Base-by-base conservation (phyloP, 2,888 invertebrate species). In the Cheilosia variabilis region DNA sequence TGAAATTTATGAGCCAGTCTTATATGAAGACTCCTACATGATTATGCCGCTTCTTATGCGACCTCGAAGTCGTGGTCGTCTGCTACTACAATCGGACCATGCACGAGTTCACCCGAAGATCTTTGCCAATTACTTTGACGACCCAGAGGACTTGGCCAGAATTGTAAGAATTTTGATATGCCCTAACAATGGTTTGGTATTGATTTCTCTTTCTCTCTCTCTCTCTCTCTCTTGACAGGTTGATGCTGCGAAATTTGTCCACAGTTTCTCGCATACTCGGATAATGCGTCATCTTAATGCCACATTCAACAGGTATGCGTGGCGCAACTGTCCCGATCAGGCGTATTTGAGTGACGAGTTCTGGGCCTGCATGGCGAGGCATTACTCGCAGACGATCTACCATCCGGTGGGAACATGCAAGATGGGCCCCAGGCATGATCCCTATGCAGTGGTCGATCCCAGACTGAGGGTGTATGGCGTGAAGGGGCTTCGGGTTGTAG, bases 381-480 rank as follows among this genome's bases (percentile, higher is more conserved):
- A 95, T 88, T 96, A 96, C 90, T 94, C 96, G 0, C 93, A 96
- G 89, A 97, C 97, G 0, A 96, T 97, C 87, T 97, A 96, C 90
- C 97, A 97, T 91, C 96, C 96, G 0, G 95, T 95, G 0, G 96
- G 97, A 9, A 97, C 97, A 0, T 95, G 96, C 84, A 96, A 96
- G 90, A 97, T 97, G 96, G 96, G 96, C 0, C 95, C 95, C 0
- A 79, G 88, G 1, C 90, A 91, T 0, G 94, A 95, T 88, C 92
- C 92, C 57, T 94, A 95, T 0, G 91, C 91, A 2, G 97, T 97
- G 0, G 96, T 97, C 0, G 95, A 96, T 91, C 92, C 95, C 0
- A 93, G 95, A 69, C 90, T 97, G 22, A 90, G 94, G 89, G 95
- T 96, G 0, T 93, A 95, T 87, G 96, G 96, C 1, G 92, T 97